Percentiles rank a stretch among this genome's conserved stretches.
These are phyloP conservation scores for Asarcornis scutulata DNA, from an alignment of 2,113 vertebrate genomes.

Conservation along the genomic window DNA sequence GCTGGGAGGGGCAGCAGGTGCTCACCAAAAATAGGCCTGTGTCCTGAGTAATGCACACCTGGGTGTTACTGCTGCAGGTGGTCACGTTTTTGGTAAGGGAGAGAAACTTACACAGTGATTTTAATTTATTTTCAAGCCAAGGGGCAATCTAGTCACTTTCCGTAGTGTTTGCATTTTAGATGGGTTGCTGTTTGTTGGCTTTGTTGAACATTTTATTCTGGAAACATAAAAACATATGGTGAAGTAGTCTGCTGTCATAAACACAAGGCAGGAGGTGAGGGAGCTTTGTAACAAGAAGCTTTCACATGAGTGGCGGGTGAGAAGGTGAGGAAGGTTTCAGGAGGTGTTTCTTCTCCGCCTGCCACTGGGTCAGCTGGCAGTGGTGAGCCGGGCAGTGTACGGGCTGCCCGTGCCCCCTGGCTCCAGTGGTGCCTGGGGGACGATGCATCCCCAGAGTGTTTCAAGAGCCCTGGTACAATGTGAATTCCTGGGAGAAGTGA, in stretches of 20 bases:
- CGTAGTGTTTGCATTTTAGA: slow-evolving; percentile 7
- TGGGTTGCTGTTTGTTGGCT: slow-evolving; percentile 28
- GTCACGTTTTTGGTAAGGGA: neutral
- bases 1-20: neutral
- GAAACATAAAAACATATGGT: slow-evolving; percentile 45
- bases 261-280: slow-evolving; percentile 10
- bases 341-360: neutral
- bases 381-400: accelerated
- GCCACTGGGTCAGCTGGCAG: neutral
- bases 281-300: neutral
- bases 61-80: neutral
- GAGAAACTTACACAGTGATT: neutral
- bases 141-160: neutral
- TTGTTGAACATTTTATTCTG: slow-evolving; percentile 6
- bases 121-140: slow-evolving; percentile 3
- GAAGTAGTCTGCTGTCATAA: slow-evolving; percentile 28
- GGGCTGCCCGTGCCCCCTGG: neutral
- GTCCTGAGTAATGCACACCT: neutral
- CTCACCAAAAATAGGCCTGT: neutral
- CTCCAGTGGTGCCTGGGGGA: neutral
- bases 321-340: neutral
- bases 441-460: neutral
- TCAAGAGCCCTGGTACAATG: neutral
- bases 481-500: neutral
- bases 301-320: neutral